Evolutionary conservation across 2,888 invertebrate species (phyloP), one percentile per base, ranked within the genome.

Genomic region (Metellina segmentata): DNA sequence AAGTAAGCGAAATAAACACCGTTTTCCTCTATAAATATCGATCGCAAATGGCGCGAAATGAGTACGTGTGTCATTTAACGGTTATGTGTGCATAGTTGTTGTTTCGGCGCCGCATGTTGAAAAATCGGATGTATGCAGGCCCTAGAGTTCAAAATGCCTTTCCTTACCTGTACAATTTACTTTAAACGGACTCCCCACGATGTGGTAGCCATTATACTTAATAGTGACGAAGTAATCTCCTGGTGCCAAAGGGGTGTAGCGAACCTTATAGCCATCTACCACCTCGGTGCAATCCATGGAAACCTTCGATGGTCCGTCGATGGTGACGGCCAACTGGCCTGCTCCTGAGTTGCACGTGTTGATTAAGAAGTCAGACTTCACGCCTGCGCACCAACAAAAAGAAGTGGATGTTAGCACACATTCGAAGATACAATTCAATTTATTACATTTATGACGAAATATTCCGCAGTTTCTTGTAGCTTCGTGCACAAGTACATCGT

Each of bases 221-320:
- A 99, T 96, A 94, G 98, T 98, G 96, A 99, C 96, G 95, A 97
- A 98, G 95, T 99, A 99, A 95, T 98, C 98, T 81, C 99, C 99
- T 52, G 99, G 98, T 52, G 98, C 97, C 92, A 99, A 96, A 0
- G 99, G 99, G n/a, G 98, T 99, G 96, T 98, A 99, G 94, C 98
- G 97, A 92, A 99, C 98, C 96, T 99, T 99, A 96, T 99, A 99
- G 1, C 99, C 99, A 94, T 99, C 98, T 94, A 98, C 98, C 0
- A 98, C 97, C 95, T 99, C 99, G 19, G 98, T 98, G 88, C 95
- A 96, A 95, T 99, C 98, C 97, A 99, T 94, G 89, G 95, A 95
- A 0, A 99, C 99, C 95, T 99, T 98, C 92, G 98, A 98, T 0
- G 99, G 99, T 1, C 99, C 99, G 94, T 99, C 99, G 94, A 99